Evolutionary conservation across 2,113 vertebrate species (phyloP).

Genomic region (Sapayoa aenigma): DNA sequence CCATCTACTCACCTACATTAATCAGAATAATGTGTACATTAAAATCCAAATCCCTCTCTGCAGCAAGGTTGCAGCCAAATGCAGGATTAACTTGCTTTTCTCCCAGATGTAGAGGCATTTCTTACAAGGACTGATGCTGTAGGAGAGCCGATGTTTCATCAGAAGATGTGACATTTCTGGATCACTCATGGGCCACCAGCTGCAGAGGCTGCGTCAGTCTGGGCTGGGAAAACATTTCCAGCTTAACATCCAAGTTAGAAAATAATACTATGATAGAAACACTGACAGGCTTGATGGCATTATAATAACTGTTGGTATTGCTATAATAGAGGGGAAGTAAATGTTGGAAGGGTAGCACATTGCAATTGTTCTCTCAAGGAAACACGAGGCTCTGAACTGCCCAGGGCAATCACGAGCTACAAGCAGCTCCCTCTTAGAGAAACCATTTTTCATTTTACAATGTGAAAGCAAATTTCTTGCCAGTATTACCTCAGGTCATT

Average conservation of each 20-base stretch:
- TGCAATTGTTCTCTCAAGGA: conserved; percentile 49
- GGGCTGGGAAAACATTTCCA: background rate
- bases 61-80: background rate
- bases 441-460: conserved; percentile 40
- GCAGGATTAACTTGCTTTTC: background rate
- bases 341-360: background rate
- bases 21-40: background rate
- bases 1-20: background rate
- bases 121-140: background rate
- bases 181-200: background rate
- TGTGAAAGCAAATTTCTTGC: conserved; percentile 54
- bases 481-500: conserved; percentile 63
- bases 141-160: background rate
- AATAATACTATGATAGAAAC: conserved; percentile 10
- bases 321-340: conserved; percentile 21
- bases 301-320: background rate
- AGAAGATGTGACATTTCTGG: background rate
- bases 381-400: background rate
- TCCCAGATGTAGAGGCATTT: background rate
- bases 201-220: background rate
- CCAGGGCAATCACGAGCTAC: background rate
- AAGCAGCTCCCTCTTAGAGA: conserved; percentile 33
- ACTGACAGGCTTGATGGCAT: conserved; percentile 12
- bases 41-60: background rate
- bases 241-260: background rate